Conservation (phyloP, 2,797 vertebrate genomes). For the Hippopotamyrus pictus region DNA sequence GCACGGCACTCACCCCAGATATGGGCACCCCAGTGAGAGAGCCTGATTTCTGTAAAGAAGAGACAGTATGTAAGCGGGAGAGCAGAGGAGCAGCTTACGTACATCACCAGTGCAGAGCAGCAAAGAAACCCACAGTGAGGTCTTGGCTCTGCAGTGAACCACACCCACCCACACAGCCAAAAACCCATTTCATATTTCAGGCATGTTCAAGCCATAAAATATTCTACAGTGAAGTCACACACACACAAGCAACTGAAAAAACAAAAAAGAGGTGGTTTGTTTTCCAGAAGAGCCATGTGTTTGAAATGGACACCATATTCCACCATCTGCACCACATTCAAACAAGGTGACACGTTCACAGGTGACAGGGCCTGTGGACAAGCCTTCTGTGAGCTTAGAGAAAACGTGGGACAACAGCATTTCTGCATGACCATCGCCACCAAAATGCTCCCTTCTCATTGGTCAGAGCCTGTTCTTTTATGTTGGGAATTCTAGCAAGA, state of each 20-base stretch:
- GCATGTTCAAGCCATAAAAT: background rate
- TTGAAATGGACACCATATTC: background rate
- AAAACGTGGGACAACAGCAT: background rate
- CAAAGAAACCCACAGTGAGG: background rate
- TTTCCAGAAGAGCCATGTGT: background rate
- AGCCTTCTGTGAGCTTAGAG: background rate
- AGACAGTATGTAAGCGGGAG: constrained; percentile 29
- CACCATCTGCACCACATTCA: background rate
- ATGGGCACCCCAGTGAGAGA: constrained; percentile 87
- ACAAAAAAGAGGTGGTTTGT: background rate
- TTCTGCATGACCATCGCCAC: background rate
- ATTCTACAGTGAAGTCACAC: background rate
- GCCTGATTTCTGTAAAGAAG: constrained; percentile 76
- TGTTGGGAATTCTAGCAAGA: background rate
- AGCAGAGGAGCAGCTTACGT: constrained; percentile 9
- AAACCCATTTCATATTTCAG: background rate
- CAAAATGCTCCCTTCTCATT: background rate
- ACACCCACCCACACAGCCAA: background rate
- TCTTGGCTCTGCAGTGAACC: background rate
- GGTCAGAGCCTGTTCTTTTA: background rate
- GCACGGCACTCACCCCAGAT: constrained; percentile 77
- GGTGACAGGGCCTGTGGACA: background rate
- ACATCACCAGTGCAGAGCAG: background rate
- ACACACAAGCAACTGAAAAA: background rate
- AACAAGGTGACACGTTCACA: background rate